Percentiles rank a stretch among this genome's conserved stretches.
Evolutionary conservation across 2,113 vertebrate species (phyloP).

Genomic region (Cygnus buccinator): DNA sequence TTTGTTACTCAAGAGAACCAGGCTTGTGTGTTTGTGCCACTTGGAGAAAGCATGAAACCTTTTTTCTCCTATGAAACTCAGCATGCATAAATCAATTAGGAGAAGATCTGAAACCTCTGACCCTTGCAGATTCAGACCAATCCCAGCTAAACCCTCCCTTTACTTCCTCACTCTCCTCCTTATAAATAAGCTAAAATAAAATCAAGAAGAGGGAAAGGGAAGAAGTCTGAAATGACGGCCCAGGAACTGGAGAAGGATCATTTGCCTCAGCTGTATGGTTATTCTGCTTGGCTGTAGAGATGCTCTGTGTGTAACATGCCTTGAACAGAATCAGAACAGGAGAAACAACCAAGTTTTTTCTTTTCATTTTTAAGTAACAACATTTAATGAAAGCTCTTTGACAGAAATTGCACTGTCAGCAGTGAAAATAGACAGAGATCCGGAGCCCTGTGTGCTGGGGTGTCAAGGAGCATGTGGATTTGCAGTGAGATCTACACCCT

Average conservation of each 20-base stretch:
- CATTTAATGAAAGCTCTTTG: neutral
- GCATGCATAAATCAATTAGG: neutral
- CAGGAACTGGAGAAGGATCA: neutral
- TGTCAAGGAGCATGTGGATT: neutral
- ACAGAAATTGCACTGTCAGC: neutral
- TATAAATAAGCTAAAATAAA: neutral
- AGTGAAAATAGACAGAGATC: neutral
- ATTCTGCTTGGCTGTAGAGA: neutral
- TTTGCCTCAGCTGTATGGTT: neutral
- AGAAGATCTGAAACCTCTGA: constrained; percentile 20
- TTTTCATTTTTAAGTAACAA: neutral
- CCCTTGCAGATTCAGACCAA: neutral
- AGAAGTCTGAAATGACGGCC: neutral
- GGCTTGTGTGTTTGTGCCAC: constrained; percentile 42
- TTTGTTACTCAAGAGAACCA: constrained; percentile 35
- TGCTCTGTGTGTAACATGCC: neutral
- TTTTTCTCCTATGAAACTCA: constrained; percentile 4
- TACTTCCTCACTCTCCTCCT: neutral
- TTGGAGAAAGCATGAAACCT: constrained; percentile 17
- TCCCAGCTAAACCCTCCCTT: neutral
- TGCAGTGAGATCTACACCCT: neutral
- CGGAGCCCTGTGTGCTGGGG: too few species aligned
- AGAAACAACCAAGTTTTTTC: neutral
- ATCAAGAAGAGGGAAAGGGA: neutral
- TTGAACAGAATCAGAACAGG: neutral